phyloP scores from a whole-genome alignment of 1,140 invertebrate genomes.

The Magallana ariakensis region DNA sequence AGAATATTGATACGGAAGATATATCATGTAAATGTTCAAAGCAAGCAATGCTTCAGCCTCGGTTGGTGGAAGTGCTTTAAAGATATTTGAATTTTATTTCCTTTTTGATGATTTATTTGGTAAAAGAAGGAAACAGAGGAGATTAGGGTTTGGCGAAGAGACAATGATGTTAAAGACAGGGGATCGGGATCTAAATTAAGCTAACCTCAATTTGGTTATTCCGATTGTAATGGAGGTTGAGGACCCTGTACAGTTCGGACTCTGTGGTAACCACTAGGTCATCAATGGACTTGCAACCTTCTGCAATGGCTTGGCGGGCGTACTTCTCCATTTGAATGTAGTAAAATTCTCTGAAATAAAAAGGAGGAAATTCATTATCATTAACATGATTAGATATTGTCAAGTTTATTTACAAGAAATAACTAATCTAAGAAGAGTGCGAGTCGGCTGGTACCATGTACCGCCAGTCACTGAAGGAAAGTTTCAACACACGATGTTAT shows the following conservation, averaged over 20 bases:
- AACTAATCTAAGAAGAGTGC: no score
- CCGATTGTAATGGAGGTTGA: slow-evolving; percentile 99
- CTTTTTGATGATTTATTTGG: background rate
- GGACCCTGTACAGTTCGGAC: slow-evolving; percentile 97
- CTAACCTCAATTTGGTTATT: slow-evolving; percentile 99
- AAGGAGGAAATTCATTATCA: slow-evolving; percentile 5
- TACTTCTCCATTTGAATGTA: slow-evolving; percentile 99
- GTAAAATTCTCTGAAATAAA: slow-evolving; percentile 96
- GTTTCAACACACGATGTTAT: background rate
- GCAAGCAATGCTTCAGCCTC: no score
- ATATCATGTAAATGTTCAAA: background rate
- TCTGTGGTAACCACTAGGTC: slow-evolving; percentile 96
- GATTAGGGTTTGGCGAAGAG: background rate
- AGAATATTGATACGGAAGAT: background rate
- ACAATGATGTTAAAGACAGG: background rate
- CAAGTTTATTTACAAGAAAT: no score
- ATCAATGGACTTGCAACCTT: slow-evolving; percentile 95
- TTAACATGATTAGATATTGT: no score
- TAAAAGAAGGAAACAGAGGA: background rate
- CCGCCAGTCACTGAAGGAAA: background rate
- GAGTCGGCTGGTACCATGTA: background rate
- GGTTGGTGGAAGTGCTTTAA: background rate
- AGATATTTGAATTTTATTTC: background rate
- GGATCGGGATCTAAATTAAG: slow-evolving; percentile 61
- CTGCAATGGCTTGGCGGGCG: slow-evolving; percentile 97